Conservation (phyloP, 2,113 vertebrate species). For the Scomber colias region DNA sequence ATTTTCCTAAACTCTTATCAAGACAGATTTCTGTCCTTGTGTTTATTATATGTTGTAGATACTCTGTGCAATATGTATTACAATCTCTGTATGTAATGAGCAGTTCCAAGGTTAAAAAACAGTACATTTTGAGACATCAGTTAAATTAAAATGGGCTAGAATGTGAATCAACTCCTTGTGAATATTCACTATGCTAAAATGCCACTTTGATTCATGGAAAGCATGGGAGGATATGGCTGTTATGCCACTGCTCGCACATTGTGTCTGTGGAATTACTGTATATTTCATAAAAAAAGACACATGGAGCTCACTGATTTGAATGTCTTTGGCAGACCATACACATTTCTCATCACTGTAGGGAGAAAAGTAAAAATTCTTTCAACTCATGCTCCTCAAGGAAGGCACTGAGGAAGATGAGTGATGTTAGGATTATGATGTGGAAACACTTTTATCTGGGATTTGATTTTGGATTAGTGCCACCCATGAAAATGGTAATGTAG, state of each 20-base stretch:
- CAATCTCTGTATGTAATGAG: neutral
- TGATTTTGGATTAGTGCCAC: neutral
- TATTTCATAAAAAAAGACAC: neutral
- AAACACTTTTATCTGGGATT: conserved; percentile 20
- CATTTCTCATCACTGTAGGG: neutral
- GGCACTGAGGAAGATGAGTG: conserved; percentile 5
- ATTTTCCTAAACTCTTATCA: conserved; percentile 19
- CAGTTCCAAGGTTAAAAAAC: neutral
- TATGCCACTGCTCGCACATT: neutral
- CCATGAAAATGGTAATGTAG: neutral
- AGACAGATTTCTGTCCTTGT: conserved; percentile 1
- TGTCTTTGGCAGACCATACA: conserved; percentile 1
- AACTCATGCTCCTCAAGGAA: neutral
- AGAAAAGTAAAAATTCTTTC: neutral
- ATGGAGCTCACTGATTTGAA: conserved; percentile 28
- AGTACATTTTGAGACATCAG: no score
- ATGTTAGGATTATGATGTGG: neutral
- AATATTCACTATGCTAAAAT: neutral
- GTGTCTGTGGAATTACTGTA: neutral
- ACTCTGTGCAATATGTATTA: no score
- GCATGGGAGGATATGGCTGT: conserved; percentile 27
- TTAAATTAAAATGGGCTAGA: neutral
- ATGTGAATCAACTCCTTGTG: neutral
- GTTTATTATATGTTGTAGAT: neutral
- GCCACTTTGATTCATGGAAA: neutral